Base-by-base conservation (phyloP, 1,140 invertebrate species). In the Intoshia linei region DNA sequence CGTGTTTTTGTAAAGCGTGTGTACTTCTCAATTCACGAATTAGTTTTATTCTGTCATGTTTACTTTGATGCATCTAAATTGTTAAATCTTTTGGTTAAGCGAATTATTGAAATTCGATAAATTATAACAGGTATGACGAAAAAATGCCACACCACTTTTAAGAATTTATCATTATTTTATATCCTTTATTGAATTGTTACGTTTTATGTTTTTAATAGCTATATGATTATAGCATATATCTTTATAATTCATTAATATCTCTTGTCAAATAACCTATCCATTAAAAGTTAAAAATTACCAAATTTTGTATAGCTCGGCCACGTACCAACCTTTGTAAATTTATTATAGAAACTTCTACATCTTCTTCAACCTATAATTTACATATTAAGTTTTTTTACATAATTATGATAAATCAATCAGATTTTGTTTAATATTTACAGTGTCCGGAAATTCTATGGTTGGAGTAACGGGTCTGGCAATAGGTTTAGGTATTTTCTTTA, bases 21-120 rank as follows among this genome's bases (percentile, higher is more conserved):
- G 65, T 66, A 11, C 62, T 65, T 46, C 66, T 62, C 43, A 73
- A 47, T 52, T 72, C 68, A 34, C 67, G 56, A 4, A 71, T 72
- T 19, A 72, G 48, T 43, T 71, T 67, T 36, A 61, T 61, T 18
- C 66, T 65, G 37, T 65, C 65, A 30, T 67, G 62, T 35, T 68
- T 62, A 13, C 67, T 69, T 53, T 70, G 65, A 48, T 63, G 66
- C 61, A 71, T 70, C 70, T 71, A 41, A 17, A 42, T 40, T 37
- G n/a, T n/a, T n/a, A n/a, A n/a, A n/a, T n/a, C n/a, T n/a, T n/a
- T n/a, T n/a, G n/a, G n/a, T n/a, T n/a, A n/a, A n/a, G n/a, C n/a
- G n/a, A n/a, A n/a, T n/a, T n/a, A n/a, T n/a, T n/a, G n/a, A n/a
- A n/a, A n/a, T n/a, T n/a, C n/a, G n/a, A n/a, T n/a, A n/a, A n/a